Base-by-base conservation (phyloP, 2,113 vertebrate genomes). In the Apodemus sylvaticus region DNA sequence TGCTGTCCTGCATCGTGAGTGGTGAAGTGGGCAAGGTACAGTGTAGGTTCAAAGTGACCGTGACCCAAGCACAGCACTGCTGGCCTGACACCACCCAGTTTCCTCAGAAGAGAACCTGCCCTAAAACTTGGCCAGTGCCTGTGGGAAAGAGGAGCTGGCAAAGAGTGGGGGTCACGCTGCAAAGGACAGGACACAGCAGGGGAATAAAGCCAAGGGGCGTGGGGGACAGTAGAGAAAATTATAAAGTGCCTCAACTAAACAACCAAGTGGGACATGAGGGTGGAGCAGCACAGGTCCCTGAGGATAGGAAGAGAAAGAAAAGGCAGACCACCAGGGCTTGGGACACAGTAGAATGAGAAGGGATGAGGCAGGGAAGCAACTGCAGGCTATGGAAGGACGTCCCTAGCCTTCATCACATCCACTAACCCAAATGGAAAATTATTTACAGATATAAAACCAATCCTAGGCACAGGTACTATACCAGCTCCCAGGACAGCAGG, bases 181-280 rank as follows among this genome's bases (percentile, higher is more conserved):
- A 96, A 97, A 98, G 97, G 97, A 98, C 0, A 3, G 96, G 95
- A 98, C 95, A 82, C 89, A 39, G 97, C 97, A 96, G 51, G 90
- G 87, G 95, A 76, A 85, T 53, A 71, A 82, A 96, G 95, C 95
- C 95, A 95, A 97, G 93, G 97, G 39, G 90, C 93, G 95, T 53
- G 0, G 22, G 66, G 45, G 51, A 90, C 91, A 96, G 91, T 86
- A 88, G 86, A 98, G 92, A 97, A 97, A 95, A 96, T 16, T 94
- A 97, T 86, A 98, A 98, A 98, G 97, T 97, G 97, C 97, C 96
- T 94, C 82, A 95, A 96, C 97, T 97, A 97, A 97, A 96, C 89
- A 92, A 97, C 94, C 68, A 60, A 89, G 53, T 82, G 87, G 97
- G 97, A 97, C 95, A 97, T 6, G n/a, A 95, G 81, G 91, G 92